Percentiles rank a stretch among this genome's conserved stretches.
Conservation (phyloP, 2,888 invertebrate species). For the Flabesymbios commensalis region DNA sequence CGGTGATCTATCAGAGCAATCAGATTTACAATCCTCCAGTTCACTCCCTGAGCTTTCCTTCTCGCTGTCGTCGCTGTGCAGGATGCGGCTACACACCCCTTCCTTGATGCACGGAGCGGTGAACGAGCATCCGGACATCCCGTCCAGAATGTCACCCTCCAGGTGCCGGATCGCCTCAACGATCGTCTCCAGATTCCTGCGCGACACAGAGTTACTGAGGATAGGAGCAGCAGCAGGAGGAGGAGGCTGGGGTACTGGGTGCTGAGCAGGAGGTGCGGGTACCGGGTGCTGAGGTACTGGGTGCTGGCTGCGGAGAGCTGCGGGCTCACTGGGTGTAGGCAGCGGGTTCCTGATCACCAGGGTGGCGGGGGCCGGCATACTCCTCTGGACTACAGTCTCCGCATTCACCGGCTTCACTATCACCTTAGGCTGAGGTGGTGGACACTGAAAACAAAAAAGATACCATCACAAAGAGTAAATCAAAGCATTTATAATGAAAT, state of each 20-base stretch:
- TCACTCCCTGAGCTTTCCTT: neutral
- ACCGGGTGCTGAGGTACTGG: too few relatives aligned
- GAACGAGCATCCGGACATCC: too few relatives aligned
- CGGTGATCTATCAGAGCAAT: neutral
- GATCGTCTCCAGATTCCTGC: conserved; percentile 95
- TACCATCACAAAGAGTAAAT: too few relatives aligned
- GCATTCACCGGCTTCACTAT: too few relatives aligned
- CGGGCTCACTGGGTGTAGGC: too few relatives aligned
- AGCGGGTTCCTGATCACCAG: neutral
- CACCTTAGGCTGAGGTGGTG: too few relatives aligned
- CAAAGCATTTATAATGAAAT: too few relatives aligned
- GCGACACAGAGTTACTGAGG: conserved; percentile 68
- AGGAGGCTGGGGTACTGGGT: neutral
- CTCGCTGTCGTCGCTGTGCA: conserved; percentile 1
- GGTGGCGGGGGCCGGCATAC: neutral
- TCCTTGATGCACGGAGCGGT: neutral
- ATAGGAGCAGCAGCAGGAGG: neutral
- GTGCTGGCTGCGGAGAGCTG: too few relatives aligned
- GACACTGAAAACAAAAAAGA: too few relatives aligned
- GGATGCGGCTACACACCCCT: neutral
- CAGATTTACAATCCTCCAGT: neutral
- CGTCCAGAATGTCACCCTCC: conserved; percentile 69
- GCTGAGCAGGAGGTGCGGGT: neutral
- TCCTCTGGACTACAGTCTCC: too few relatives aligned
- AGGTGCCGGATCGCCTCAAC: conserved; percentile 97